These are phyloP conservation scores for Diadophis punctatus DNA, from an alignment of 2,113 vertebrate species.

Conservation along the genomic window DNA sequence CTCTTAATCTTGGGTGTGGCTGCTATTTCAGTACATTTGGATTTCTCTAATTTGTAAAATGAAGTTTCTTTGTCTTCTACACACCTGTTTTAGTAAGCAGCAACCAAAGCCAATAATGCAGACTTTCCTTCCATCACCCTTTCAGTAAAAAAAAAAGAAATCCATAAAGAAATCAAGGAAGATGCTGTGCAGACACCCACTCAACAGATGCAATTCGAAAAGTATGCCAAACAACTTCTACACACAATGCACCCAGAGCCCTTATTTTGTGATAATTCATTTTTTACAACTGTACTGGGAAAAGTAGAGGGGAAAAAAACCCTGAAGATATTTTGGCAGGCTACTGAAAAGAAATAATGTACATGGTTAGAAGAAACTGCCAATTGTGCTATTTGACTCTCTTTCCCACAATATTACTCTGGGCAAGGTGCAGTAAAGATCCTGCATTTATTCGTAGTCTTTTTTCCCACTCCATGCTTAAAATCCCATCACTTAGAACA, in stretches of 20 bases:
- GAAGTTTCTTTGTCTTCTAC: background rate
- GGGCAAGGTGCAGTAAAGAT: background rate
- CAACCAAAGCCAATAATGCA: background rate
- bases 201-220: background rate
- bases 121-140: background rate
- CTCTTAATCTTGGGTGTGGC: background rate
- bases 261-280: background rate
- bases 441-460: background rate
- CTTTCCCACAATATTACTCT: background rate
- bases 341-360: background rate
- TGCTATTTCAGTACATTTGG: background rate
- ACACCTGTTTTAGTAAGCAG: background rate
- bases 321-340: background rate
- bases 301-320: background rate
- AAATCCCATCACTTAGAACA: background rate
- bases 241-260: background rate
- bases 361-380: background rate
- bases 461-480: background rate
- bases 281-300: background rate
- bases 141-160: background rate
- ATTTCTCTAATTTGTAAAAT: background rate
- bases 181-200: background rate
- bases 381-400: background rate
- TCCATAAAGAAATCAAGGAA: background rate
- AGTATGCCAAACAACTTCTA: background rate